Evolutionary conservation across 2,888 invertebrate genomes (phyloP), one percentile per base, ranked within the genome.

Genomic region (Harpagoxenus sublaevis): DNA sequence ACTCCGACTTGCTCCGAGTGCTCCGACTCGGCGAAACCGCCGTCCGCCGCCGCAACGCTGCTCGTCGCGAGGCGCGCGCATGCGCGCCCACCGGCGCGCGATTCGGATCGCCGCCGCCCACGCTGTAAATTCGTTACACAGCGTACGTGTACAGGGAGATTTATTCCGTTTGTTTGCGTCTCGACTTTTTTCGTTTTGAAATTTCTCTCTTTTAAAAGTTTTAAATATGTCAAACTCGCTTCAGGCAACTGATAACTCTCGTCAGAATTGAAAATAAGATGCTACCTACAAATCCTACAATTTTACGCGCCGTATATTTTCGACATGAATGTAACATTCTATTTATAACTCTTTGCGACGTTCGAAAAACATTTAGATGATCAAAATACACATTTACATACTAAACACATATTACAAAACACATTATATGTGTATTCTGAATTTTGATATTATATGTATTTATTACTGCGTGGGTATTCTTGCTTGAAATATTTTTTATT

Each of bases 41-140:
- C 78, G 35, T 6, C 35, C 35, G 35, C 35, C 35, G 57, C 68
- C 63, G 51, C 62, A 60, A 74, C 82, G 84, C 87, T 79, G 53
- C 4, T 31, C 28, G 45, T 12, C n/a, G 39, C 71, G 81, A 68
- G 71, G 66, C 57, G 55, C 39, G 60, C 87, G 68, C 45, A 12
- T 42, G 45, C 10, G 39, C 39, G 48, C 35, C 15, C 12, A 0
- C n/a, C 8, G 23, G 65, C 65, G 63, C 65, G 63, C 75, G 45
- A 75, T 63, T 42, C 15, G 6, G 42, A 60, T 15, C 15, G 23
- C 6, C 23, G n/a, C 23, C 0, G 1, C 28, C 10, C 53, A 3
- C 4, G 1, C 8, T 12, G 51, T 2, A 6, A 28, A 18, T 18
- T 42, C 12, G 12, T 28, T 3, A n/a, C 53, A 23, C 53, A 23